Percentiles rank a stretch among this genome's conserved stretches.
These are phyloP conservation scores for Ciconia stormi DNA, from an alignment of 2,113 vertebrate species.

Conservation along the genomic window DNA sequence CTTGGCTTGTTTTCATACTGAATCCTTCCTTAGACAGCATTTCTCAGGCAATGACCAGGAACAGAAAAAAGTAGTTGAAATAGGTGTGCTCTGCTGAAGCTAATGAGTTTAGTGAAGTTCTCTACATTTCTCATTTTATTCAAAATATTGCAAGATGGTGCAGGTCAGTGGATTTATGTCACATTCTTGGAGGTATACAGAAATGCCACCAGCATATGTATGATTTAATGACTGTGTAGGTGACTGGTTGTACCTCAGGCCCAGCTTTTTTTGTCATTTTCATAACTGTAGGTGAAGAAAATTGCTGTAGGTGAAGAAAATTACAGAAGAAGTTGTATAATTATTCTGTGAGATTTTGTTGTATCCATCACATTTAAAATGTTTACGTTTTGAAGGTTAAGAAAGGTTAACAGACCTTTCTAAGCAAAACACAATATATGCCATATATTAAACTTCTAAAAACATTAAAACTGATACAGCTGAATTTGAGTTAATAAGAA, in stretches of 20 bases:
- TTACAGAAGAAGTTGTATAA: neutral
- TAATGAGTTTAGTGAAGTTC: neutral
- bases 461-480: neutral
- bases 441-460: neutral
- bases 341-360: neutral
- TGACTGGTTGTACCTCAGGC: neutral
- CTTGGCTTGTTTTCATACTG: neutral
- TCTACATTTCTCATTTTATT: neutral
- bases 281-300: neutral
- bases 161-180: neutral
- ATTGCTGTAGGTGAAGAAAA: neutral
- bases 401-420: neutral
- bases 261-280: neutral
- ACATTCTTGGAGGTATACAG: neutral
- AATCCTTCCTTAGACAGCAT: neutral
- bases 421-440: neutral
- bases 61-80: neutral
- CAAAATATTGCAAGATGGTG: neutral
- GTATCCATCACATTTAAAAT: neutral
- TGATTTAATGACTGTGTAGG: neutral
- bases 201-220: neutral
- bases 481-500: neutral
- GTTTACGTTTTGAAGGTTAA: neutral
- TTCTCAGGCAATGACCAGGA: neutral
- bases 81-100: neutral